Conservation (phyloP, 2,113 vertebrate genomes). For the Pipra filicauda region DNA sequence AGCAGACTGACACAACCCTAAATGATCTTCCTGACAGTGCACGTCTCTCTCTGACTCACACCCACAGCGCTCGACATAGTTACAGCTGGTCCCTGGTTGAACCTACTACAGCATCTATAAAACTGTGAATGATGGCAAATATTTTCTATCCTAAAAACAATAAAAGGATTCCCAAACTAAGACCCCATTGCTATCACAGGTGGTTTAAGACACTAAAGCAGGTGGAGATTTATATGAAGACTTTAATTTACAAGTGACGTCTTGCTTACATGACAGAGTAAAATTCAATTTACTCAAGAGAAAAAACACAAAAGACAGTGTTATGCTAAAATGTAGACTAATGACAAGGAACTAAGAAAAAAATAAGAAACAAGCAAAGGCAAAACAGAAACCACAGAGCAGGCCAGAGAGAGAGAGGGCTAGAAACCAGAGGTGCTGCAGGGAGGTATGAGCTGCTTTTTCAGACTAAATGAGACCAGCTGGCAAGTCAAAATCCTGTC, state of each 20-base stretch:
- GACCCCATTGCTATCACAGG: accelerated
- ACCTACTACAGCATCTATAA: not conserved
- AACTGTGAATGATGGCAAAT: not conserved
- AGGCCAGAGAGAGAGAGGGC: not conserved
- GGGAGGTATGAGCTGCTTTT: not conserved
- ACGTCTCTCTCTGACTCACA: not conserved
- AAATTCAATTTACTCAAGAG: not conserved
- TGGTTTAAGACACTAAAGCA: not conserved
- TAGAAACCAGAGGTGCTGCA: not conserved
- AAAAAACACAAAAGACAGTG: not conserved
- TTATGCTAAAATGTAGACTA: not conserved
- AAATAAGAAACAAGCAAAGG: not conserved
- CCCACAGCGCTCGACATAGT: not conserved
- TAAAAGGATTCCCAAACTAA: not conserved
- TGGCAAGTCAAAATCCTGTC: not conserved
- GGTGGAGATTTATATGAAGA: not conserved
- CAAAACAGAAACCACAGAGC: not conserved
- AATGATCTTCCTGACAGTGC: not conserved
- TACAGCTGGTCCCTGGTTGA: not conserved
- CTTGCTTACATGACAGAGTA: not conserved
- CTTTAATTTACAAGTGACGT: not conserved
- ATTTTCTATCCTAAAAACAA: not conserved
- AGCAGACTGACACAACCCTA: not conserved
- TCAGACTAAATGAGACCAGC: not conserved
- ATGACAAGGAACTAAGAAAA: not conserved